phyloP scores from a whole-genome alignment of 2,797 vertebrate species.

The Eulemur rubriventer region DNA sequence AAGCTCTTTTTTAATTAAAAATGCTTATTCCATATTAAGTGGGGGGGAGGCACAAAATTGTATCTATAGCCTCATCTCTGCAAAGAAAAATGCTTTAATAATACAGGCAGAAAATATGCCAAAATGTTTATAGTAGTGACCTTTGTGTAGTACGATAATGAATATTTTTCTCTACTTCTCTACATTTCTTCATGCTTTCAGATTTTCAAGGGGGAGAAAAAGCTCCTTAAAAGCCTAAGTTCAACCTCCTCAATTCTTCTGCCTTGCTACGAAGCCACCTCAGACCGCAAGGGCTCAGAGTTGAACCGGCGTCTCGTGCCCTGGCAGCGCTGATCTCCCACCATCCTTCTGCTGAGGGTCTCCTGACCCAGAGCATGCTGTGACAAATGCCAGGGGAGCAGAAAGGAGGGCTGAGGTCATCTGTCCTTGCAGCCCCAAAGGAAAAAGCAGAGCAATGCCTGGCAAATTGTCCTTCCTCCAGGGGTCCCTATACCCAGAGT shows the following conservation, averaged over 20 bases:
- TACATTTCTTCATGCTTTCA: not conserved
- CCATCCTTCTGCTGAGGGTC: not conserved
- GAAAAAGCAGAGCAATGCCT: not conserved
- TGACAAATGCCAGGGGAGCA: not conserved
- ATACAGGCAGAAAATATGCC: not conserved
- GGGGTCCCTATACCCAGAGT: not conserved
- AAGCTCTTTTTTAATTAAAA: slow-evolving; percentile 15
- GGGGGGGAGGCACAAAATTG: not conserved
- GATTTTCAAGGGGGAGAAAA: not conserved
- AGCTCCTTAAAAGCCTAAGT: not conserved
- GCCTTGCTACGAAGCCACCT: not conserved
- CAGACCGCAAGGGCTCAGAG: not conserved
- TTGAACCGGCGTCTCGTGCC: not conserved
- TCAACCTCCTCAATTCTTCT: not conserved
- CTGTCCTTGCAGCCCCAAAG: not conserved
- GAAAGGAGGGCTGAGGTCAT: not conserved
- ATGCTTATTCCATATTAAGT: not conserved
- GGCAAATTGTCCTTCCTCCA: not conserved
- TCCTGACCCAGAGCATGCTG: not conserved
- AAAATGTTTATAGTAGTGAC: not conserved
- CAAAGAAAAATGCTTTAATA: slow-evolving; percentile 15
- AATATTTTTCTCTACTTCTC: not conserved
- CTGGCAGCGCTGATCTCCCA: not conserved
- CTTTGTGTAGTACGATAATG: not conserved
- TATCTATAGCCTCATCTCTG: not conserved